Percentiles rank a stretch among this genome's conserved stretches.
Evolutionary conservation across 2,113 vertebrate species (phyloP).

Genomic region (Cyprinodon tularosa): DNA sequence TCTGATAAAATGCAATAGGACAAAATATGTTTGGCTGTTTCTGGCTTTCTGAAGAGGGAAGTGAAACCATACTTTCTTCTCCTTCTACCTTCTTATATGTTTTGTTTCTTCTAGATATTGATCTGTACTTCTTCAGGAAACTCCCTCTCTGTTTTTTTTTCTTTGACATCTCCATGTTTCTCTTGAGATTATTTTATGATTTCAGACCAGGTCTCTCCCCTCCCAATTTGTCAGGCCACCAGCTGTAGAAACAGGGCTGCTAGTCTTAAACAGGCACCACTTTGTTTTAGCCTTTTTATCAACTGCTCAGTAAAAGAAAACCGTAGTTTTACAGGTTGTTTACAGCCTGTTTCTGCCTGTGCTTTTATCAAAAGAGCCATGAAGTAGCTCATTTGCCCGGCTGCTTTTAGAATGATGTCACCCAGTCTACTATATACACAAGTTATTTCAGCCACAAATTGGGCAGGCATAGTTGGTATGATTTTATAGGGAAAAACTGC

Average conservation of each 20-base stretch:
- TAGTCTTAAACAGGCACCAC: constrained; percentile 41
- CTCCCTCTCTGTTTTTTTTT: not conserved
- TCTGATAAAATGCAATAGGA: too few relatives aligned
- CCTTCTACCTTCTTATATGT: not conserved
- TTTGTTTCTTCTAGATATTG: not conserved
- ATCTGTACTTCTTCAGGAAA: not conserved
- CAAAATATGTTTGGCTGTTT: too few relatives aligned
- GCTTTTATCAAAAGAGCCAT: not conserved
- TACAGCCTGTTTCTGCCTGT: constrained; percentile 18
- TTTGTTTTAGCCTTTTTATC: constrained; percentile 52
- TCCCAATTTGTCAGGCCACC: constrained; percentile 28
- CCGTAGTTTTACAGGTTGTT: constrained; percentile 33
- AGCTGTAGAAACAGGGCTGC: constrained; percentile 57
- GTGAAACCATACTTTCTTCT: not conserved
- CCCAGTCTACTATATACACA: constrained; percentile 2
- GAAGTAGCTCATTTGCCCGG: constrained; percentile 17
- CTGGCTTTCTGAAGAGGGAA: not conserved
- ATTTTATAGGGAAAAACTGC: not conserved
- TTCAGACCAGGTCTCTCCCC: constrained; percentile 30
- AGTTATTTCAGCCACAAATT: not conserved
- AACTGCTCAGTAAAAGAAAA: constrained; percentile 40
- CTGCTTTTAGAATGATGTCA: constrained; percentile 34
- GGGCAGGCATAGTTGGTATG: not conserved
- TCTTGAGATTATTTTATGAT: constrained; percentile 15
- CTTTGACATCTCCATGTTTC: constrained; percentile 15